Percentiles rank a stretch among this genome's conserved stretches.
Conservation (phyloP, 2,113 vertebrate species). For the Danionella cerebrum region DNA sequence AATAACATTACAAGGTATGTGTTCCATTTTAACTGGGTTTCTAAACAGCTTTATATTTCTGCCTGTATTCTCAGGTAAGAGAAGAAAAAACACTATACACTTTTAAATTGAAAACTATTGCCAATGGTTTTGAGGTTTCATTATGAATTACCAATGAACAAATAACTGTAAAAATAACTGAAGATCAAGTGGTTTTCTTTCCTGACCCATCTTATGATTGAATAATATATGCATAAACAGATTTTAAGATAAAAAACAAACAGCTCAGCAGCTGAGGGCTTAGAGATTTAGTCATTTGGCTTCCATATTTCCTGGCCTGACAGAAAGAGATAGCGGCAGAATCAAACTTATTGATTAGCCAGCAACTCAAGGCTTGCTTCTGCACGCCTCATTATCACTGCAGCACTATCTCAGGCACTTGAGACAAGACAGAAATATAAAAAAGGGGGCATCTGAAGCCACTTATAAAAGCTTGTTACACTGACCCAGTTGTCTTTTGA, state of each 20-base stretch:
- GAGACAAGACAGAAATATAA: constrained; percentile 7
- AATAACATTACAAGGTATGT: not conserved
- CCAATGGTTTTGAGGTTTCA: not conserved
- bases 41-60: not conserved
- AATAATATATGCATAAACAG: constrained; percentile 9
- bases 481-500: not conserved
- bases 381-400: constrained; percentile 27
- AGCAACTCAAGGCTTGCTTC: constrained; percentile 16
- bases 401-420: constrained; percentile 1
- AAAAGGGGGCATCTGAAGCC: constrained; percentile 3
- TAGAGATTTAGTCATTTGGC: constrained; percentile 14
- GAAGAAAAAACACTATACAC: not conserved
- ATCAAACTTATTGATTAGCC: constrained; percentile 28
- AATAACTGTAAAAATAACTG: constrained; percentile 1
- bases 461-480: not conserved
- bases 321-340: not conserved
- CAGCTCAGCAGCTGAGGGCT: constrained; percentile 16
- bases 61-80: no score
- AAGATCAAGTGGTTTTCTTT: not conserved
- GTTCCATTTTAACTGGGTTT: not conserved
- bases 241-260: constrained; percentile 5
- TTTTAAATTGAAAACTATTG: not conserved
- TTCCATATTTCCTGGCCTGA: not conserved
- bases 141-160: not conserved
- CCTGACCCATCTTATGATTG: not conserved